Evolutionary conservation across 2,113 vertebrate genomes (phyloP), one percentile per base, ranked within the genome.

Genomic region (Pao palembangensis): DNA sequence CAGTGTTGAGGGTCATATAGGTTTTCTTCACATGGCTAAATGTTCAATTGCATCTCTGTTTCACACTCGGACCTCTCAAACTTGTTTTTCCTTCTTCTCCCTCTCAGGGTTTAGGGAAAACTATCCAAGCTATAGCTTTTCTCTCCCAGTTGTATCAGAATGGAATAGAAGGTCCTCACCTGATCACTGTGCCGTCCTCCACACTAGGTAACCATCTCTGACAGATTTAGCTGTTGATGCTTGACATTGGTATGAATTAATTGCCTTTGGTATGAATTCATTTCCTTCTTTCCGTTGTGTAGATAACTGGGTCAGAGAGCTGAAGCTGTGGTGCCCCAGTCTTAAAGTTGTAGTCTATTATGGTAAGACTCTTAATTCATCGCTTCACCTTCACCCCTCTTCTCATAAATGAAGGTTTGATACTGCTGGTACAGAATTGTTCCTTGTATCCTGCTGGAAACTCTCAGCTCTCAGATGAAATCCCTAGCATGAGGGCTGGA

Each of bases 221-320:
- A 15, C 6, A 18, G 16, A 48, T 44, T 44, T 44, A 44, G 16
- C 43, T 44, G 46, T 49, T 54, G 0, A 46, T 11, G 8, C 49
- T 23, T 21, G 19, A 23, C 11, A 21, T 18, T 46, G 16, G 16
- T 44, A 7, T 44, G 1, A 16, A 44, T 44, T 14, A 4, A 12
- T 8, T 42, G 41, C 13, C 5, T 5, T 25, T 25, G 41, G 3
- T 42, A 42, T 12, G 13, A 42, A 2, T 44, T 3, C 10, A 20
- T 28, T 56, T 61, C 0, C 3, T 69, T 53, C 4, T 63, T 11
- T 79, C 16, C 51, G 10, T 64, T 19, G 63, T 59, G 4, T 56
- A 99, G 97, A 98, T 92, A 99, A 98, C 88, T 99, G 97, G 97
- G 90, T 95, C 75, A 91, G 96, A 80, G 97, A 99, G 88, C 86